Percentiles rank a stretch among this genome's conserved stretches.
Evolutionary conservation across 2,113 vertebrate species (phyloP).

Genomic region (Tauraco erythrolophus): DNA sequence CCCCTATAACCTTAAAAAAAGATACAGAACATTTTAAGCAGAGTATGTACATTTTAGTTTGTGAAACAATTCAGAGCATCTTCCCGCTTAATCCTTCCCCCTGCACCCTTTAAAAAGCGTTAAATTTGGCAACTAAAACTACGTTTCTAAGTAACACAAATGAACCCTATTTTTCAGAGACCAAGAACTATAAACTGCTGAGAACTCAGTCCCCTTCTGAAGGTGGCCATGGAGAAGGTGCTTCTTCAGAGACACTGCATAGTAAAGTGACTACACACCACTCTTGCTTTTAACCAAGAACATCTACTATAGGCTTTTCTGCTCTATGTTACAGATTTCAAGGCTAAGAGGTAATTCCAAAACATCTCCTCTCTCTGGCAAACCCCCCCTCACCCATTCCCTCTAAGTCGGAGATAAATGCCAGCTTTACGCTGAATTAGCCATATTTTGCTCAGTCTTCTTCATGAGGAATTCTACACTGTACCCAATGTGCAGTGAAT

Average conservation of each 20-base stretch:
- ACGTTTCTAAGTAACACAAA: not conserved
- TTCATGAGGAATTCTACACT: not conserved
- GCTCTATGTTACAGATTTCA: fast-evolving
- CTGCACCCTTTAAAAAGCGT: not conserved
- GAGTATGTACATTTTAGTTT: not conserved
- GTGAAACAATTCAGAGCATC: not conserved
- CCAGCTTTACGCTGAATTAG: not conserved
- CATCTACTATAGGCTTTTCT: not conserved
- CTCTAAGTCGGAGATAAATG: not conserved
- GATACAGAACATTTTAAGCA: not conserved
- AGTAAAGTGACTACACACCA: not conserved
- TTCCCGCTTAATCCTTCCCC: not conserved
- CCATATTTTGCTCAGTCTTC: not conserved
- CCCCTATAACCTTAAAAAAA: not conserved
- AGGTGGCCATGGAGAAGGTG: not conserved
- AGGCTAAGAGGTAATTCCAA: not conserved
- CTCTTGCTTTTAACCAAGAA: not conserved
- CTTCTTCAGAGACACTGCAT: not conserved
- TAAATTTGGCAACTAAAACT: not conserved
- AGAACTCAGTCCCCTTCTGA: fast-evolving
- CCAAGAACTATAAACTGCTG: not conserved
- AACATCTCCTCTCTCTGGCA: not conserved
- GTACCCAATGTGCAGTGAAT: not conserved
- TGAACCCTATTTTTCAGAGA: not conserved
- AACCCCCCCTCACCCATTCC: not conserved